These are phyloP conservation scores for Salvator merianae DNA, from an alignment of 2,113 vertebrate genomes.

Conservation along the genomic window DNA sequence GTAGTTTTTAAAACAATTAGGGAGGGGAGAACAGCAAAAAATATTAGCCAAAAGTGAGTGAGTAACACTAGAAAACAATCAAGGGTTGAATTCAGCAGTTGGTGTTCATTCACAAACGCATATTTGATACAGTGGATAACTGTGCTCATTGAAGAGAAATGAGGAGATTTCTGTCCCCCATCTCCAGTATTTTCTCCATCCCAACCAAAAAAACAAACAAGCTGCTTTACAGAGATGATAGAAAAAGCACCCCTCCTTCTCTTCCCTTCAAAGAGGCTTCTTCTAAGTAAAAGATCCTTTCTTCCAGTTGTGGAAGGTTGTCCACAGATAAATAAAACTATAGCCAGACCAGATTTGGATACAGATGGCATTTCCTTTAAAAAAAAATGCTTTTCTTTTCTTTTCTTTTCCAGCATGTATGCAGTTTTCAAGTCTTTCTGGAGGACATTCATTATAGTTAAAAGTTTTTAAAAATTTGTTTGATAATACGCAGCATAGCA, in stretches of 20 bases:
- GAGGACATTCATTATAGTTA: background rate
- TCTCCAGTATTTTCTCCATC: background rate
- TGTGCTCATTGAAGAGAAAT: background rate
- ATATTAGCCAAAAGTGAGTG: constrained; percentile 32
- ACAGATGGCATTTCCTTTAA: background rate
- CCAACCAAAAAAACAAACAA: background rate
- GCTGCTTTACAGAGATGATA: background rate
- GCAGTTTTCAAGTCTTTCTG: background rate
- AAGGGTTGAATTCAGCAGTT: background rate
- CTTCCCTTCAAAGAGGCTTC: background rate
- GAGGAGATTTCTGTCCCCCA: background rate
- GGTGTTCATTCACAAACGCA: background rate
- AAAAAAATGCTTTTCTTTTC: background rate
- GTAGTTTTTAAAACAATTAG: constrained; percentile 1
- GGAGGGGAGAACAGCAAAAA: background rate
- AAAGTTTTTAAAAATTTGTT: background rate
- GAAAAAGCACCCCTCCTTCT: background rate
- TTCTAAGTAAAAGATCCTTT: background rate
- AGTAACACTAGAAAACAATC: constrained; percentile 29
- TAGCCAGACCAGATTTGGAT: background rate
- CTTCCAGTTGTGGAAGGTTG: background rate
- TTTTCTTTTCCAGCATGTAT: background rate
- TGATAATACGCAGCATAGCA: background rate
- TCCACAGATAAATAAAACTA: background rate
- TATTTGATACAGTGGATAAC: background rate